phyloP scores from a whole-genome alignment of 2,797 vertebrate species.

The Squalus acanthias region DNA sequence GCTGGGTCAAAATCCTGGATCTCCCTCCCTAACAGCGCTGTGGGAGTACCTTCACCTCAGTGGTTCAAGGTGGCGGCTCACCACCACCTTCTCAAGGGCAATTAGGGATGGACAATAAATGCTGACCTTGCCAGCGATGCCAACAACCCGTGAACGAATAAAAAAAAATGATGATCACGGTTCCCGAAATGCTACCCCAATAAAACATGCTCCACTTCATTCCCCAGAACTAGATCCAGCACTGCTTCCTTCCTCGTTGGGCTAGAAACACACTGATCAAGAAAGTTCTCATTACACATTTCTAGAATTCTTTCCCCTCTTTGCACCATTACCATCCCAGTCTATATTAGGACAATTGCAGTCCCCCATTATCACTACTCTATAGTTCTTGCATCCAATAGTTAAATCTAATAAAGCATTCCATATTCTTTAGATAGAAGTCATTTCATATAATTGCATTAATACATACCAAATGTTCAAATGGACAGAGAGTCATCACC shows the following conservation, averaged over 20 bases:
- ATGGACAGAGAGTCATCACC: constrained; percentile 79
- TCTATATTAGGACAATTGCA: neutral
- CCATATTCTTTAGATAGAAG: neutral
- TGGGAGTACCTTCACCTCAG: no score
- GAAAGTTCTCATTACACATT: no score
- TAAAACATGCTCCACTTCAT: neutral
- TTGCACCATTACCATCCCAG: neutral
- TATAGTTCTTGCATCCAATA: no score
- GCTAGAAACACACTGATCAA: neutral
- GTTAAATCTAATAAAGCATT: neutral
- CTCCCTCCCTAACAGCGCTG: no score
- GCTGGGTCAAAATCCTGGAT: no score
- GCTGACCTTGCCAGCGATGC: no score
- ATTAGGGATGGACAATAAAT: no score
- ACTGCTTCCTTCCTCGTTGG: neutral
- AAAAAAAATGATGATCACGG: no score
- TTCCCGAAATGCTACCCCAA: neutral
- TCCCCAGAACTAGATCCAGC: neutral
- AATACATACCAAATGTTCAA: constrained; percentile 75
- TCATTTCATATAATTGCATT: neutral
- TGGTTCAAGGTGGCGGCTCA: no score
- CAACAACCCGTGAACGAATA: no score
- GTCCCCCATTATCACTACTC: neutral
- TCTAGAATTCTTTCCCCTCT: neutral
- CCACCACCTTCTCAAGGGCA: no score